Percentiles rank a stretch among this genome's conserved stretches.
phyloP scores from a whole-genome alignment of 2,888 invertebrate genomes.

The Tigriopus californicus region DNA sequence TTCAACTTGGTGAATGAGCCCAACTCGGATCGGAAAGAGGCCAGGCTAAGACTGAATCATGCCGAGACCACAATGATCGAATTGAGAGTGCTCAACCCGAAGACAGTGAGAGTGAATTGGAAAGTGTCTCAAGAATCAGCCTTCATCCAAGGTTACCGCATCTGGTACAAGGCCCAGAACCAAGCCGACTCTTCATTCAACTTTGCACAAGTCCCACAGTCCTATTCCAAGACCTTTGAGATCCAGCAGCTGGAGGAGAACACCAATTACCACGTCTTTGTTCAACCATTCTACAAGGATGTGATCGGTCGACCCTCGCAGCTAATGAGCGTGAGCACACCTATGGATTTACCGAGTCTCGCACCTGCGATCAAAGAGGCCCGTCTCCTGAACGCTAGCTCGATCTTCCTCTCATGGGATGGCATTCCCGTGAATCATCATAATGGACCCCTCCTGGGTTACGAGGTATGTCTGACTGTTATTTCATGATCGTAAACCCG shows the following conservation, averaged over 20 bases:
- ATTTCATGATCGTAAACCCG: no score
- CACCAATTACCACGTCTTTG: conserved; percentile 9
- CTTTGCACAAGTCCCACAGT: background rate
- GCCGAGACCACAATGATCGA: background rate
- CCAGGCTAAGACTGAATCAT: background rate
- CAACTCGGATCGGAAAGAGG: conserved; percentile 4
- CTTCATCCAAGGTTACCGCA: background rate
- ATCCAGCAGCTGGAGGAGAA: conserved; percentile 1
- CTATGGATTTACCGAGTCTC: background rate
- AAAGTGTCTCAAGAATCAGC: background rate
- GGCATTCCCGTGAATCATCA: background rate
- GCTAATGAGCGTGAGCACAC: conserved; percentile 2
- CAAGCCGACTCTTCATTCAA: background rate
- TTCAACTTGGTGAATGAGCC: background rate
- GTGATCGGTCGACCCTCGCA: conserved; percentile 3
- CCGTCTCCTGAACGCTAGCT: background rate
- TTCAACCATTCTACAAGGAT: conserved; percentile 4
- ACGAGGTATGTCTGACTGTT: background rate
- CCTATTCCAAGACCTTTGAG: background rate
- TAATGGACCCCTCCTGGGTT: conserved; percentile 13
- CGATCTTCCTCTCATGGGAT: conserved; percentile 7
- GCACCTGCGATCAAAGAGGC: conserved; percentile 7
- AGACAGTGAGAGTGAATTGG: background rate
- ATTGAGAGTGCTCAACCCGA: background rate
- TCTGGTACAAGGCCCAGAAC: conserved; percentile 1